Conservation (phyloP, 2,888 invertebrate species). For the Aspidapion aeneum region DNA sequence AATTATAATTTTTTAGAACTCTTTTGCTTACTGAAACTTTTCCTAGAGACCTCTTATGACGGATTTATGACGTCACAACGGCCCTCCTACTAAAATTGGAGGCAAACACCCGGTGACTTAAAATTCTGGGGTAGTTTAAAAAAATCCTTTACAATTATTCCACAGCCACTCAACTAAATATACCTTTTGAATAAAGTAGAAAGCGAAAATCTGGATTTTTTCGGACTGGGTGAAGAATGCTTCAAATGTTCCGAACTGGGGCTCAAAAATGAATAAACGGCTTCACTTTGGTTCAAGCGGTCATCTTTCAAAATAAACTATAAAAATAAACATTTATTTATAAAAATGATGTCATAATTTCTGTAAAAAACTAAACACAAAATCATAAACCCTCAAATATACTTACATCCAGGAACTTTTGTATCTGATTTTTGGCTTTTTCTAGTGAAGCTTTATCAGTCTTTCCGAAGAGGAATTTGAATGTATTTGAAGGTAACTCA, state of each 20-base stretch:
- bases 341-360: background rate
- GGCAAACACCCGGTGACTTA: too few species aligned
- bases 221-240: constrained; percentile 70
- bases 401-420: constrained; percentile 81
- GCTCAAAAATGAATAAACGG: constrained; percentile 86
- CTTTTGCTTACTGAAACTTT: too few species aligned
- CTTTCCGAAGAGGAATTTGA: constrained; percentile 80
- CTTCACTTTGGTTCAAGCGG: constrained; percentile 82
- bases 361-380: constrained; percentile 6
- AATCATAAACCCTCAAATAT: background rate
- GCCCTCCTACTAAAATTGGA: too few species aligned
- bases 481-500: constrained; percentile 78
- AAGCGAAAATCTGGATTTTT: constrained; percentile 84
- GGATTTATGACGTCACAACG: too few species aligned
- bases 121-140: too few species aligned
- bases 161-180: too few species aligned
- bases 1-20: too few species aligned
- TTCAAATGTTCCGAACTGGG: constrained; percentile 88
- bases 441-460: constrained; percentile 76
- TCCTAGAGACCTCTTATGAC: too few species aligned
- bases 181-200: constrained; percentile 84
- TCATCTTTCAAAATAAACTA: constrained; percentile 87
- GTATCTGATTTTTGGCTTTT: constrained; percentile 77
- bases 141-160: too few species aligned
- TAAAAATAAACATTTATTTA: constrained; percentile 32